Percentiles rank a stretch among this genome's conserved stretches.
Evolutionary conservation across 2,888 invertebrate species (phyloP).

Genomic region (Trissolcus brochymenae): DNA sequence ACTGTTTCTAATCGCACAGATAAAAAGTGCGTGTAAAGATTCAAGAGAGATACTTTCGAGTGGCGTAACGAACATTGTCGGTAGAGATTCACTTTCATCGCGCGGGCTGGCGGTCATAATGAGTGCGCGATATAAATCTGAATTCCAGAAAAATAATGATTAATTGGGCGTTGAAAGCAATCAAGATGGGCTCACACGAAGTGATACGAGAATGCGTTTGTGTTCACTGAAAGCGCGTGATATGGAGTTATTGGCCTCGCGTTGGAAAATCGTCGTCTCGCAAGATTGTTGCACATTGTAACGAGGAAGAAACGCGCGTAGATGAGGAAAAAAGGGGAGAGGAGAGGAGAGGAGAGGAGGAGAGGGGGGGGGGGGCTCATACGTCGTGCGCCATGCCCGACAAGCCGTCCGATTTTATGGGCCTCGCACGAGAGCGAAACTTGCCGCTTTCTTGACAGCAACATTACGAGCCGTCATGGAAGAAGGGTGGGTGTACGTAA

Average conservation of each 20-base stretch:
- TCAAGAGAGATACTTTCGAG: not conserved
- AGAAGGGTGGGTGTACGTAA: constrained; percentile 53
- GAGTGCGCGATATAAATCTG: constrained; percentile 13
- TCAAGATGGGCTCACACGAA: constrained; percentile 21
- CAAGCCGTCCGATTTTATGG: constrained; percentile 70
- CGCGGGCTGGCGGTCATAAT: constrained; percentile 10
- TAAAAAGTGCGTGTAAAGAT: not conserved
- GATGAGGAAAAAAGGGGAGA: not conserved
- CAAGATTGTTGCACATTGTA: constrained; percentile 24
- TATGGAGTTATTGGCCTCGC: constrained; percentile 23
- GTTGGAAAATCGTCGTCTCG: constrained; percentile 15
- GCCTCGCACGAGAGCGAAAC: constrained; percentile 64
- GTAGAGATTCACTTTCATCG: constrained; percentile 30
- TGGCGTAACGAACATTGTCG: constrained; percentile 10
- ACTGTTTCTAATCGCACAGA: not conserved
- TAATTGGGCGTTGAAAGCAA: constrained; percentile 33
- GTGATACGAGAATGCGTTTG: constrained; percentile 9
- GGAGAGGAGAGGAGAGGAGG: constrained; percentile 5
- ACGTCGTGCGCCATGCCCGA: constrained; percentile 62
- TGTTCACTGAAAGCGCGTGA: constrained; percentile 3
- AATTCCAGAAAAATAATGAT: constrained; percentile 30
- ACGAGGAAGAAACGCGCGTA: constrained; percentile 34
- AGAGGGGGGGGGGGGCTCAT: constrained; percentile 21
- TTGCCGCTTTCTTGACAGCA: constrained; percentile 73
- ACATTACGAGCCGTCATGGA: constrained; percentile 67